Base-by-base conservation (phyloP, 35 echinoderm and acorn worm genomes). In the Chiridota heheva region DNA sequence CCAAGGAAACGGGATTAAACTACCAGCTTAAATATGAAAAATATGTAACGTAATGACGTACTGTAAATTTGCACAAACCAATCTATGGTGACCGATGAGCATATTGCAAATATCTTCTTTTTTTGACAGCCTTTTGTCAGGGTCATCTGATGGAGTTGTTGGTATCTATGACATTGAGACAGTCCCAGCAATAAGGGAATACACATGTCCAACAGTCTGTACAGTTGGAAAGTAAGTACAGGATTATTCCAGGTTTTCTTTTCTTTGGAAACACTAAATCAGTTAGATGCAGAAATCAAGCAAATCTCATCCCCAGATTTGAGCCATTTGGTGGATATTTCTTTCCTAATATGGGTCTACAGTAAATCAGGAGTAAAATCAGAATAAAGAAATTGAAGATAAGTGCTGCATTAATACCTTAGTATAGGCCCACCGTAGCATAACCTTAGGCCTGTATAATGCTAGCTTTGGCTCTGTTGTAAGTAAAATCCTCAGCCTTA, bases 131-230 rank as follows among this genome's bases (percentile, higher is more conserved):
- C 73, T 97, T 41, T 66, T 97, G 12, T 97, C 93, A 45, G 93
- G 93, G 34, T 88, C 88, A 36, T 72, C 76, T 83, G 89, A 91
- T 73, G 84, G 93, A 25, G 84, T 87, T 3, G 81, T 97, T 67
- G 88, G 61, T 55, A 81, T 97, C 20, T 97, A 87, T 74, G 88
- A 97, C 44, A 81, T 84, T 57, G 88, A 91, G 56, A 76, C 67
- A 18, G 84, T 57, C 49, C 93, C 93, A 84, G 82, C 59, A 22
- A 56, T 74, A 18, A 90, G 84, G 58, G 82, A 91, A 44, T 83
- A 76, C 40, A 97, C 93, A 2, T 87, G 88, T 81, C 35, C 71
- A 44, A 63, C 85, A 39, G 44, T 91, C 5, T 97, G 93, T 67
- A 86, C 88, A 12, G 72, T 97, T 44, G 89, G 86, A 36, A 97